A percentile compares a stretch with the other conserved stretches of the same genome.
phyloP scores from a whole-genome alignment of 2,797 vertebrate genomes.

The Sebastes wilsoni region DNA sequence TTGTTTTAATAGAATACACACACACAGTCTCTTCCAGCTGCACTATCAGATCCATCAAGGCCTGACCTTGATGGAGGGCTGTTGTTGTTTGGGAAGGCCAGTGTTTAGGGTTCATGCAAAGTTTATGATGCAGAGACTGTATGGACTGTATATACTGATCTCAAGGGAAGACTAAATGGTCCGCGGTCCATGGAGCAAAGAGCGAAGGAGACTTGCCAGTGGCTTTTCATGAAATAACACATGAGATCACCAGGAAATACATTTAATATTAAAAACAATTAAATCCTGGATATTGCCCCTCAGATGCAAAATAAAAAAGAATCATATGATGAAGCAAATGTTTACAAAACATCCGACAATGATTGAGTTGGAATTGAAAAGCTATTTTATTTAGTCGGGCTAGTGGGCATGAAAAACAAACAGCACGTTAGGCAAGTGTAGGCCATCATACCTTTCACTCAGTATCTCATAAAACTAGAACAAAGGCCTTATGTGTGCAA shows the following conservation, averaged over 20 bases:
- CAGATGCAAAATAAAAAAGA: conserved; percentile 22
- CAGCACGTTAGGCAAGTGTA: conserved; percentile 33
- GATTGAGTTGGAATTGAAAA: conserved; percentile 43
- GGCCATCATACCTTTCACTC: conserved; percentile 70
- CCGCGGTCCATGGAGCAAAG: conserved; percentile 4
- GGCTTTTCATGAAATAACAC: background rate
- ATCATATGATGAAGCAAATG: background rate
- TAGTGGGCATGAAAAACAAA: conserved; percentile 55
- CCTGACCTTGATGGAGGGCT: conserved; percentile 73
- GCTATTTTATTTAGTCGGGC: conserved; percentile 46
- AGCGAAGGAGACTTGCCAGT: conserved; percentile 26
- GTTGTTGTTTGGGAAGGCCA: conserved; percentile 71
- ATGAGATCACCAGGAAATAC: background rate
- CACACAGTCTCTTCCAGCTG: conserved; percentile 69
- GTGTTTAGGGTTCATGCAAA: conserved; percentile 74
- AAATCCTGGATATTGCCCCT: conserved; percentile 6
- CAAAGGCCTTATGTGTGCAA: conserved; percentile 75
- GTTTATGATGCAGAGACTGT: conserved; percentile 68
- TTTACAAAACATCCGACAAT: conserved; percentile 20
- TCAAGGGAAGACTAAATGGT: conserved; percentile 46
- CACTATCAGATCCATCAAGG: conserved; percentile 61
- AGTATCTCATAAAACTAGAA: conserved; percentile 71
- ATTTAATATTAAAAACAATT: conserved; percentile 26
- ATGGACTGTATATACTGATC: conserved; percentile 46
- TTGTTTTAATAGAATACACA: conserved; percentile 80